Evolutionary conservation across 2,113 vertebrate species (phyloP).

Genomic region (Tachysurus vachellii): DNA sequence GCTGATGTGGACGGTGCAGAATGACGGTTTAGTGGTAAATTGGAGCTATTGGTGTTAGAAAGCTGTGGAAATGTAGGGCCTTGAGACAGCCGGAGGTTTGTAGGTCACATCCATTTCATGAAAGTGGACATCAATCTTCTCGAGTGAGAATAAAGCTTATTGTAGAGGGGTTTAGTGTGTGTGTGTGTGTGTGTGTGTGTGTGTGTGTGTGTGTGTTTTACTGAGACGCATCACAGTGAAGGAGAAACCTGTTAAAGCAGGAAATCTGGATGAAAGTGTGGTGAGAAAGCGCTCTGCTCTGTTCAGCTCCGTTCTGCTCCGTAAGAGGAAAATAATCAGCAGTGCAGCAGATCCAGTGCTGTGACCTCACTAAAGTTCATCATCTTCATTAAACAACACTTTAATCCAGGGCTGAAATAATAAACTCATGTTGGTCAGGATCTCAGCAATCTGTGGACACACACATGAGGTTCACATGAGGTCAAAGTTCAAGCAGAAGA

Average conservation of each 20-base stretch:
- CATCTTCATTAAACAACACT: background rate
- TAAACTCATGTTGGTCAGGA: slow-evolving; percentile 31
- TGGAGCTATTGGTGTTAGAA: background rate
- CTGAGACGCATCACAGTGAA: background rate
- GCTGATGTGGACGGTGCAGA: slow-evolving; percentile 17
- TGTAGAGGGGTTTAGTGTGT: background rate
- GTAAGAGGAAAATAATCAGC: background rate
- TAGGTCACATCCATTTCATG: background rate
- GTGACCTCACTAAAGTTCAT: background rate
- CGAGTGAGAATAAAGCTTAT: background rate
- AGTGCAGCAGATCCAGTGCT: background rate
- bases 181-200: background rate
- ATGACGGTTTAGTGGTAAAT: slow-evolving; percentile 17
- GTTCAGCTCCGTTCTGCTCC: background rate
- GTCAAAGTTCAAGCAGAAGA: too few relatives aligned
- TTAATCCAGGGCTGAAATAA: background rate
- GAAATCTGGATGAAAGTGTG: background rate
- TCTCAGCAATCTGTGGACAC: slow-evolving; percentile 41
- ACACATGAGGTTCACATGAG: background rate
- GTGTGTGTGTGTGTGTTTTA: background rate
- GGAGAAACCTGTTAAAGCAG: background rate
- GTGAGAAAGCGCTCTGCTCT: too few relatives aligned
- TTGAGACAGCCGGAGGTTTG: background rate
- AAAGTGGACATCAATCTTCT: background rate
- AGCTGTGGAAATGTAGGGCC: background rate